phyloP scores from a whole-genome alignment of 2,888 invertebrate species.

The Drosophila yooni region DNA sequence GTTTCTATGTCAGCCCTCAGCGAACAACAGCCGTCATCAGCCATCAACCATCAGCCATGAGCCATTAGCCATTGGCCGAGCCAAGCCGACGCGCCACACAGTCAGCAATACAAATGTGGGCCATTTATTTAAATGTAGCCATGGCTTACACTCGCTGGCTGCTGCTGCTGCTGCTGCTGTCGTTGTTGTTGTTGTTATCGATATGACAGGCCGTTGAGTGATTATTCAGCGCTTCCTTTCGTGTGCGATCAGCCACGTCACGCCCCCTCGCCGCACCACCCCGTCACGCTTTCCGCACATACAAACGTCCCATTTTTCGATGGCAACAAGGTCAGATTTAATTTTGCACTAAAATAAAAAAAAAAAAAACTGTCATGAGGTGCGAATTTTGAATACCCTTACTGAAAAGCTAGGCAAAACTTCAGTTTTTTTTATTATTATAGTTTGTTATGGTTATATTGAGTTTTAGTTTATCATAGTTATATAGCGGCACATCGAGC shows the following conservation, averaged over 20 bases:
- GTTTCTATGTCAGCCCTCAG: constrained; percentile 65
- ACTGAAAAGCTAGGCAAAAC: constrained; percentile 3
- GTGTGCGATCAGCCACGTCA: constrained; percentile 49
- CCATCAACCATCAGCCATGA: constrained; percentile 9
- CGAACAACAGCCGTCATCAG: background rate
- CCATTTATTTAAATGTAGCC: constrained; percentile 50
- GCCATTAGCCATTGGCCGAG: constrained; percentile 14
- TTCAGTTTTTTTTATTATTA: background rate
- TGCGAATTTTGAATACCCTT: constrained; percentile 40
- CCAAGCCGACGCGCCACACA: constrained; percentile 9
- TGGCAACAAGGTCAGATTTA: constrained; percentile 78
- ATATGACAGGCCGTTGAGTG: constrained; percentile 63
- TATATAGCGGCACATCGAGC: too few species aligned
- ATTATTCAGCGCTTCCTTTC: constrained; percentile 78
- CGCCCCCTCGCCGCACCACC: background rate
- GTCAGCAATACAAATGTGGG: constrained; percentile 56
- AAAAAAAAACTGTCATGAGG: constrained; percentile 26
- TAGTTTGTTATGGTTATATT: too few species aligned
- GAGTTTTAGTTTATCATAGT: background rate
- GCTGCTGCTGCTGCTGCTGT: constrained; percentile 6
- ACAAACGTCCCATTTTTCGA: constrained; percentile 49
- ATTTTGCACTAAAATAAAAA: constrained; percentile 53
- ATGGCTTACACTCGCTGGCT: constrained; percentile 22
- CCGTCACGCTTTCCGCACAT: constrained; percentile 11
- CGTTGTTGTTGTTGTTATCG: constrained; percentile 48